Evolutionary conservation across 2,888 invertebrate genomes (phyloP).

Genomic region (Ptychoptera contaminata): DNA sequence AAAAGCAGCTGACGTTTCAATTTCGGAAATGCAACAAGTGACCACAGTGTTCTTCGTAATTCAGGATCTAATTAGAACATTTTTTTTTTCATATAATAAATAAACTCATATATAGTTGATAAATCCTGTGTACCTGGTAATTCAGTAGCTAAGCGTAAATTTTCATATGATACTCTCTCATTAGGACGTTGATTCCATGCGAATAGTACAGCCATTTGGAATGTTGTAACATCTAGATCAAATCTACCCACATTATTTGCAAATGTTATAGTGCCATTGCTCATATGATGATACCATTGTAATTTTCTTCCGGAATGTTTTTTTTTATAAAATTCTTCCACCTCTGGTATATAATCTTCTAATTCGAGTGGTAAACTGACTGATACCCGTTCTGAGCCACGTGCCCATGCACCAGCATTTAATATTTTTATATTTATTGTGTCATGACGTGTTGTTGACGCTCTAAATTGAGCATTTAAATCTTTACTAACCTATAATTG

Average conservation of each 20-base stretch:
- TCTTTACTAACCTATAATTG: conserved; percentile 64
- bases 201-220: conserved; percentile 98
- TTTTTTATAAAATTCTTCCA: conserved; percentile 95
- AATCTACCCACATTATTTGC: conserved; percentile 82
- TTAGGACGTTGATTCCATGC: conserved; percentile 95
- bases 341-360: conserved; percentile 98
- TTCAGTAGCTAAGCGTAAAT: conserved; percentile 89
- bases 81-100: background rate
- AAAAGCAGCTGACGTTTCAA: conserved; percentile 80
- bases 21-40: conserved; percentile 90
- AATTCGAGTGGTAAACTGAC: conserved; percentile 93
- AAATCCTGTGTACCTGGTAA: conserved; percentile 49
- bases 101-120: too few species aligned
- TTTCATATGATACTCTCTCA: conserved; percentile 92
- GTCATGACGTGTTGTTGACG: conserved; percentile 63
- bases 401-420: conserved; percentile 95
- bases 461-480: conserved; percentile 83
- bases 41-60: conserved; percentile 87
- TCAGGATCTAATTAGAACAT: conserved; percentile 85
- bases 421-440: conserved; percentile 96
- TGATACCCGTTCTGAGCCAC: conserved; percentile 85
- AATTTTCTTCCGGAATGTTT: conserved; percentile 95
- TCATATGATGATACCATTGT: conserved; percentile 99
- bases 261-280: conserved; percentile 96
- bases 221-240: conserved; percentile 97